These are phyloP conservation scores for Gila orcuttii DNA, from an alignment of 2,113 vertebrate species.

Conservation along the genomic window DNA sequence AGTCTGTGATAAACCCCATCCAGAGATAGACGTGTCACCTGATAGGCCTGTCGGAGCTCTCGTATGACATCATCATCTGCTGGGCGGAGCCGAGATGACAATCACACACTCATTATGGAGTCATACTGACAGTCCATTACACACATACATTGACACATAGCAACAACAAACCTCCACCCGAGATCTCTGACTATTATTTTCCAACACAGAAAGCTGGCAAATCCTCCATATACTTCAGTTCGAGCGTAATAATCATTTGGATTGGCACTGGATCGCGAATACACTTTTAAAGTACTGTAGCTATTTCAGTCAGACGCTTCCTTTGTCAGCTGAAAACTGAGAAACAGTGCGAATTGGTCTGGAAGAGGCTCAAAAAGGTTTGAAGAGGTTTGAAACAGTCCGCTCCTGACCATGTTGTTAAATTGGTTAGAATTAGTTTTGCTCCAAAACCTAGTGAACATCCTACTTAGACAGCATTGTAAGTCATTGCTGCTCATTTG, in stretches of 20 bases:
- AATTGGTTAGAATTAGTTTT: not conserved
- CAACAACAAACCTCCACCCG: slow-evolving; percentile 25
- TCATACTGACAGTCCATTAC: slow-evolving; percentile 43
- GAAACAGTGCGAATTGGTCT: no score
- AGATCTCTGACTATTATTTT: slow-evolving; percentile 23
- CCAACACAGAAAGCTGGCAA: not conserved
- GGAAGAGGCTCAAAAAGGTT: no score
- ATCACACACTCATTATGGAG: slow-evolving; percentile 38
- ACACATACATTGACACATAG: slow-evolving; percentile 4
- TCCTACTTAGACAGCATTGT: not conserved
- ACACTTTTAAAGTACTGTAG: not conserved
- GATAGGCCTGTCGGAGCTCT: slow-evolving; percentile 74
- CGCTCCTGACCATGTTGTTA: not conserved
- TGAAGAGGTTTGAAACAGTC: not conserved
- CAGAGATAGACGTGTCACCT: slow-evolving; percentile 81
- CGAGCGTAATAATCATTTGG: not conserved
- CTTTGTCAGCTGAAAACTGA: slow-evolving; percentile 2
- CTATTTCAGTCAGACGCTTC: not conserved
- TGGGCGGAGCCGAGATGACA: slow-evolving; percentile 69
- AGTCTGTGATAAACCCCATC: slow-evolving; percentile 77
- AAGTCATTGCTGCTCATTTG: not conserved
- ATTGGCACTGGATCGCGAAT: not conserved
- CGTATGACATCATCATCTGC: slow-evolving; percentile 69
- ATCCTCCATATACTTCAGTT: not conserved
- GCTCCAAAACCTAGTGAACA: not conserved